phyloP scores from a whole-genome alignment of 2,797 vertebrate genomes.

The Remorina albescens region DNA sequence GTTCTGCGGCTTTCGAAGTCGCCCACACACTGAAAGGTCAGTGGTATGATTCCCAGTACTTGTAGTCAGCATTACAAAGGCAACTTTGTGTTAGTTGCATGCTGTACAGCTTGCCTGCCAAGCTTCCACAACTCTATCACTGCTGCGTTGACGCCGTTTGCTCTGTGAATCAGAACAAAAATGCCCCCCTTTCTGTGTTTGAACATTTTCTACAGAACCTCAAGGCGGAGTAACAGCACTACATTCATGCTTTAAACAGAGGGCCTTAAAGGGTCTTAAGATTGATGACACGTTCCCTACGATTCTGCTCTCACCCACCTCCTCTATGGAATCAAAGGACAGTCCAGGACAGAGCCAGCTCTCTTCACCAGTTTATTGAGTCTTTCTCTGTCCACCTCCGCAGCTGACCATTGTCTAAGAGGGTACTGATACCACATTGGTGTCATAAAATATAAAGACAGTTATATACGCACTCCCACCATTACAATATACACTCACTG shows the following conservation, averaged over 20 bases:
- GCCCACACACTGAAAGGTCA: too few species aligned
- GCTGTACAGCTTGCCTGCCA: slow-evolving; percentile 41
- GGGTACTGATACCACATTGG: not conserved
- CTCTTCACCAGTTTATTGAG: slow-evolving; percentile 4
- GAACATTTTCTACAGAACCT: too few species aligned
- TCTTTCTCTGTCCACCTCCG: not conserved
- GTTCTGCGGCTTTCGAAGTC: too few species aligned
- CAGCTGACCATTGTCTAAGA: not conserved
- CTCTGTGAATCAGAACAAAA: too few species aligned
- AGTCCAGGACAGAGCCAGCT: not conserved
- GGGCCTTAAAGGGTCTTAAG: not conserved
- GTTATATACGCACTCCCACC: not conserved
- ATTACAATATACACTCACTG: not conserved
- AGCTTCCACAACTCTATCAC: slow-evolving; percentile 41
- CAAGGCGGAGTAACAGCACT: too few species aligned
- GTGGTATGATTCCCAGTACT: too few species aligned
- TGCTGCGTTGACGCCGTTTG: slow-evolving; percentile 37
- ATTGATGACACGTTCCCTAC: not conserved
- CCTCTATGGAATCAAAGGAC: not conserved
- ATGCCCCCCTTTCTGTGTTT: too few species aligned
- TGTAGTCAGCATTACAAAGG: too few species aligned
- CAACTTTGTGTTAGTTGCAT: too few species aligned
- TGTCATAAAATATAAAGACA: not conserved
- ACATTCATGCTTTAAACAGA: too few species aligned
- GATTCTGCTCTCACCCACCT: not conserved